Evolutionary conservation across 2,888 invertebrate genomes (phyloP).

Genomic region (Drosophila percnosoma): DNA sequence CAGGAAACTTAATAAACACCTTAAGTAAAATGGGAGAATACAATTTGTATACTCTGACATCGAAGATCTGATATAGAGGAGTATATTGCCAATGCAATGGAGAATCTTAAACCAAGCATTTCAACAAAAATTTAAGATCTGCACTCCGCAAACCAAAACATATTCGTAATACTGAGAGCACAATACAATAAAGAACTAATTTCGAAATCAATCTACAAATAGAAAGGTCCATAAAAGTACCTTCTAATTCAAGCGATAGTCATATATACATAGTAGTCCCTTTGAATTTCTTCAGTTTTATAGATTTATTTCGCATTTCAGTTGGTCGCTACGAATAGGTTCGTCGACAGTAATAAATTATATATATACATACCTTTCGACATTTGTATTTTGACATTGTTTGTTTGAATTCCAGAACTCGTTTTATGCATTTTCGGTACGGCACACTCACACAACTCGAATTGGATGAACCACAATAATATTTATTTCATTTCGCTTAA

Average conservation of each 20-base stretch:
- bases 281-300: conserved; percentile 47
- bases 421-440: background rate
- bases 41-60: background rate
- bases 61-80: background rate
- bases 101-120: background rate
- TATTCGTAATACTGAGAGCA: background rate
- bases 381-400: conserved; percentile 14
- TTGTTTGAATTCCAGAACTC: conserved; percentile 37
- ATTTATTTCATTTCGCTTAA: background rate
- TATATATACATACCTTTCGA: conserved; percentile 41
- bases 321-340: conserved; percentile 35
- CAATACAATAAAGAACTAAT: background rate
- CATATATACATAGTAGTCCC: background rate
- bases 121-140: too few species aligned
- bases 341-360: conserved; percentile 32
- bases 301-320: conserved; percentile 60
- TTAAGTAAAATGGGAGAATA: background rate
- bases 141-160: too few species aligned
- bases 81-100: background rate
- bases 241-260: background rate
- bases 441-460: background rate
- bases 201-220: background rate
- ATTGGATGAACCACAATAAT: background rate
- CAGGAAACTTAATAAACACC: background rate
- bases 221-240: background rate